These are phyloP conservation scores for Hemithea aestivaria DNA, from an alignment of 2,888 invertebrate species.

Conservation along the genomic window DNA sequence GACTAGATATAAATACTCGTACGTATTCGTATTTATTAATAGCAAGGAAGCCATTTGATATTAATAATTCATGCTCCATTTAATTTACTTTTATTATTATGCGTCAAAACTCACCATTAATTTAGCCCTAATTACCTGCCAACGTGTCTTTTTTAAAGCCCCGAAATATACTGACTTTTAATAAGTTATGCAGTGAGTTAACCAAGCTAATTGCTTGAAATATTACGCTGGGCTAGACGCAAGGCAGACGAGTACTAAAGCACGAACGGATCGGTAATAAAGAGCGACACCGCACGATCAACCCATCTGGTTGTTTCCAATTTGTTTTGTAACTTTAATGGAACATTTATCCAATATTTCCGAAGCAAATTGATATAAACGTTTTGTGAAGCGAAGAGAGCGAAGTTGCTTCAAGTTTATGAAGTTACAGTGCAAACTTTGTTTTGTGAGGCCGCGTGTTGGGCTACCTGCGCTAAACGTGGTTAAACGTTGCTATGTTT, in stretches of 20 bases:
- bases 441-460: constrained; percentile 21
- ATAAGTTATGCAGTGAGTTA: background rate
- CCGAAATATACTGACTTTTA: background rate
- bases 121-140: no score
- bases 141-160: background rate
- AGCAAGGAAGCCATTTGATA: no score
- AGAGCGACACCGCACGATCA: constrained; percentile 17
- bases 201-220: background rate
- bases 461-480: constrained; percentile 13
- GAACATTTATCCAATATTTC: constrained; percentile 55
- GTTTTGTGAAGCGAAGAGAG: constrained; percentile 41
- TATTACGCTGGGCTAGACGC: background rate
- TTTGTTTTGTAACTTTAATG: constrained; percentile 32
- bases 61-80: no score
- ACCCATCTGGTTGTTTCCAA: constrained; percentile 27
- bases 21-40: no score
- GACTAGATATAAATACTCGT: no score
- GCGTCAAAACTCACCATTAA: no score
- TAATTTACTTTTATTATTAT: no score
- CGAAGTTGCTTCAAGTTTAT: constrained; percentile 42
- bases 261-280: constrained; percentile 1
- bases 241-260: background rate
- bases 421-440: constrained; percentile 49
- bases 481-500: constrained; percentile 17
- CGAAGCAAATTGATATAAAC: constrained; percentile 55